Base-by-base conservation (phyloP, 64 coral and sea anemone genomes). In the Stichodactyla mertensii region DNA sequence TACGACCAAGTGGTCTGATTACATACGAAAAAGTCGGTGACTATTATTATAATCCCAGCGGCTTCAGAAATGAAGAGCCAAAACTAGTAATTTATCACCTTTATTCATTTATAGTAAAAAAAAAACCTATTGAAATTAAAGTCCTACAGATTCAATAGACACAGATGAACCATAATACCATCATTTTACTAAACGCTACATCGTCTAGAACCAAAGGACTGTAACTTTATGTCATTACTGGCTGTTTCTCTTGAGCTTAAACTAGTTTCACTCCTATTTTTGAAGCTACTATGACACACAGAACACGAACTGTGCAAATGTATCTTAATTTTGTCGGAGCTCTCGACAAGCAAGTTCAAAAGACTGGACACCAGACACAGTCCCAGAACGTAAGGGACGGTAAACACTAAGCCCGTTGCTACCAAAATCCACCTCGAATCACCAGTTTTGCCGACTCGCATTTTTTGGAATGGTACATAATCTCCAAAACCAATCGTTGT, bases 401-500 rank as follows among this genome's bases (percentile, higher is more conserved):
- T 83, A 58, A 55, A 58, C 4, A 83, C 20, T 27, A 52, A 11
- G 20, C 80, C 80, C 9, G 80, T 12, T 2, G 28, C 9, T 10
- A 13, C 7, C 13, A 82, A 19, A 18, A 20, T 80, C 77, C 77
- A 23, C 26, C 22, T 80, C 13, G 77, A 19, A 27, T 80, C 61
- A 64, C 20, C 20, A 20, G 13, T 80, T 51, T 51, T 24, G 14
- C 3, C 36, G 36, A 45, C 36, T 27, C 26, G 15, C 13, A 19
- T 24, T 80, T 27, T 51, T 2, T 51, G 77, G 14, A 83, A 22
- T 7, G 81, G 51, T 12, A 9, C 0, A 55, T 53, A 83, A 83
- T 83, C 81, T 24, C 81, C 81, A 22, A 83, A 83, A 16, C 81
- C 81, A 6, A 83, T 83, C 14, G 81, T 83, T 24, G 81, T 55